Conservation (phyloP, 2,797 vertebrate species). For the Hippocampus kuda region DNA sequence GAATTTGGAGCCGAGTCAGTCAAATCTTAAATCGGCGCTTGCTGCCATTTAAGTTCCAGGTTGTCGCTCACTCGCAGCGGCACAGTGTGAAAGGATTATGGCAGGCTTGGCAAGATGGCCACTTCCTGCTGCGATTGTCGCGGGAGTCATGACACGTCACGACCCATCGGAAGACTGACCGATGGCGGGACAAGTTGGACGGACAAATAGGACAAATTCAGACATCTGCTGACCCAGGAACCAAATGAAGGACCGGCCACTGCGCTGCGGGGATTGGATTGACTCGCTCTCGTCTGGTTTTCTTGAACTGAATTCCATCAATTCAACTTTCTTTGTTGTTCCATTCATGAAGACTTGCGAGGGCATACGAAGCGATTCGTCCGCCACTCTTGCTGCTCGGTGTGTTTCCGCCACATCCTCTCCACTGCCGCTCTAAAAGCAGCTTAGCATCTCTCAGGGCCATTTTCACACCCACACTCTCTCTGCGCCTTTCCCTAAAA, state of each 20-base stretch:
- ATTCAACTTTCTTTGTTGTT: slow-evolving; percentile 27
- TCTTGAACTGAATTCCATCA: slow-evolving; percentile 6
- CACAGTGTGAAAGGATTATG: neutral
- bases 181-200: too few relatives aligned
- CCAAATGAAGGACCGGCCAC: too few relatives aligned
- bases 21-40: too few relatives aligned
- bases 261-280: too few relatives aligned
- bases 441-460: slow-evolving; percentile 51
- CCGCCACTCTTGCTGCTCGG: slow-evolving; percentile 22
- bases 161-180: neutral
- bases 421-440: slow-evolving; percentile 39
- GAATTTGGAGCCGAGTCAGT: too few relatives aligned
- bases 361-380: slow-evolving; percentile 22
- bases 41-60: neutral
- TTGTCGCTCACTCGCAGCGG: neutral
- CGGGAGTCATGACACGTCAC: neutral
- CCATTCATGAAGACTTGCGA: slow-evolving; percentile 14
- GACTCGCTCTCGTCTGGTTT: too few relatives aligned
- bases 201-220: too few relatives aligned
- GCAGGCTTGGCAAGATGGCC: neutral
- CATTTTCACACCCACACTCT: slow-evolving; percentile 54
- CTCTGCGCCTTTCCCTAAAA: slow-evolving; percentile 42
- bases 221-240: neutral
- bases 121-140: neutral
- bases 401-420: slow-evolving; percentile 32